A percentile compares a stretch with the other conserved stretches of the same genome.
phyloP scores from a whole-genome alignment of 92 coral and sea anemone species.

The Phymanthus crucifer region DNA sequence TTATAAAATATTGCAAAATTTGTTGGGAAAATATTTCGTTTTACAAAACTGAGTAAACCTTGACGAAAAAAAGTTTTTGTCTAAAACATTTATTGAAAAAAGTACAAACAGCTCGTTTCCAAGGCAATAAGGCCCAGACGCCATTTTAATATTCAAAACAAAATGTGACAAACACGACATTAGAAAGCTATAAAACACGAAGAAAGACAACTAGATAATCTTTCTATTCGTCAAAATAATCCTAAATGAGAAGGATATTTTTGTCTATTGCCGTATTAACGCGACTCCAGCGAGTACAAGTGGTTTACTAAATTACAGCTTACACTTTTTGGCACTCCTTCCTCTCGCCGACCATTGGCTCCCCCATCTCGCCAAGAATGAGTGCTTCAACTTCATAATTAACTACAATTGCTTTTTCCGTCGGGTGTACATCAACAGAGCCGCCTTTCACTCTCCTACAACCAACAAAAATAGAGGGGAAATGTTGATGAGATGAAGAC shows the following conservation, averaged over 20 bases:
- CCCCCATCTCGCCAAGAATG: slow-evolving; percentile 97
- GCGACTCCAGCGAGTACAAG: background rate
- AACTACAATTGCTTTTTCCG: slow-evolving; percentile 96
- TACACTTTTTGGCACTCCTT: slow-evolving; percentile 99
- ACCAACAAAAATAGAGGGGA: background rate
- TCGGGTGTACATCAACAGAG: slow-evolving; percentile 93
- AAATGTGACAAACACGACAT: background rate
- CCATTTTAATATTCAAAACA: slow-evolving; percentile 1
- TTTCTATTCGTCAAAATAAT: background rate
- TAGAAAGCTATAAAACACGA: background rate
- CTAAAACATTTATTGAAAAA: background rate
- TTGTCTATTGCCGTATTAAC: background rate
- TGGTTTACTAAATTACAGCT: slow-evolving; percentile 21
- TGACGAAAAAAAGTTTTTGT: background rate
- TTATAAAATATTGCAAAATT: too few species aligned
- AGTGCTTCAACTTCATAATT: slow-evolving; percentile 99
- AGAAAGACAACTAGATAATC: background rate
- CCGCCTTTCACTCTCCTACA: slow-evolving; percentile 95
- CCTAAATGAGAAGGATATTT: background rate
- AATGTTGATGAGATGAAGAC: background rate
- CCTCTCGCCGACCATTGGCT: slow-evolving; percentile 97
- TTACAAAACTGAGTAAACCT: too few species aligned
- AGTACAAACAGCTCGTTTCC: background rate
- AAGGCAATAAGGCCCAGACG: slow-evolving; percentile 2
- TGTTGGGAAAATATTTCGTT: background rate